A percentile compares a stretch with the other conserved stretches of the same genome.
Conservation (phyloP, 1,140 invertebrate genomes). For the Drosophila grimshawi region DNA sequence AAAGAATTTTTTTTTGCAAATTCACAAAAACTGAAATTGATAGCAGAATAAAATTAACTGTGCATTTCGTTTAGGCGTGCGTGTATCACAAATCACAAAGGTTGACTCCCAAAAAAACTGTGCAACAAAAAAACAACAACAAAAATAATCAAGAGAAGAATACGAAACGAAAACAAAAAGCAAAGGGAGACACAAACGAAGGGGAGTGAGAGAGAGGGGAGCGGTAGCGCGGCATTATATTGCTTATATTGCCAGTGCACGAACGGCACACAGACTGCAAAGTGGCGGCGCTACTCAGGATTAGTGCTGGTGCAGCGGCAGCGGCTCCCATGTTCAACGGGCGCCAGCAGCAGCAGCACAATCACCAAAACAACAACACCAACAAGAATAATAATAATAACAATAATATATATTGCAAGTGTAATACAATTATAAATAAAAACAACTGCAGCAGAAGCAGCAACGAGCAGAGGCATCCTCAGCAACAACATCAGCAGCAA, state of each 20-base stretch:
- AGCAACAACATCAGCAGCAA: constrained; percentile 50
- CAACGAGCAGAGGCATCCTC: constrained; percentile 47
- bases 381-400: constrained; percentile 40
- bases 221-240: constrained; percentile 59
- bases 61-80: constrained; percentile 33
- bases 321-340: constrained; percentile 75
- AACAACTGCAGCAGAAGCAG: constrained; percentile 46
- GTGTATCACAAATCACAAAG: constrained; percentile 28
- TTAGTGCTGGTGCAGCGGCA: constrained; percentile 75
- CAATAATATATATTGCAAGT: neutral
- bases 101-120: constrained; percentile 18
- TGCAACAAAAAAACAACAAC: constrained; percentile 50
- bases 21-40: constrained; percentile 28
- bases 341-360: constrained; percentile 57
- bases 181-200: constrained; percentile 20
- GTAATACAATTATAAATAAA: constrained; percentile 43
- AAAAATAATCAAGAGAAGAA: constrained; percentile 48
- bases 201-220: constrained; percentile 2
- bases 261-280: constrained; percentile 68
- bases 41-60: constrained; percentile 13
- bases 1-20: constrained; percentile 42
- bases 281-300: constrained; percentile 78
- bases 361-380: constrained; percentile 46
- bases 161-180: constrained; percentile 44
- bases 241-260: constrained; percentile 57